Evolutionary conservation across 2,113 vertebrate genomes (phyloP).

Genomic region (Epinephelus fuscoguttatus): DNA sequence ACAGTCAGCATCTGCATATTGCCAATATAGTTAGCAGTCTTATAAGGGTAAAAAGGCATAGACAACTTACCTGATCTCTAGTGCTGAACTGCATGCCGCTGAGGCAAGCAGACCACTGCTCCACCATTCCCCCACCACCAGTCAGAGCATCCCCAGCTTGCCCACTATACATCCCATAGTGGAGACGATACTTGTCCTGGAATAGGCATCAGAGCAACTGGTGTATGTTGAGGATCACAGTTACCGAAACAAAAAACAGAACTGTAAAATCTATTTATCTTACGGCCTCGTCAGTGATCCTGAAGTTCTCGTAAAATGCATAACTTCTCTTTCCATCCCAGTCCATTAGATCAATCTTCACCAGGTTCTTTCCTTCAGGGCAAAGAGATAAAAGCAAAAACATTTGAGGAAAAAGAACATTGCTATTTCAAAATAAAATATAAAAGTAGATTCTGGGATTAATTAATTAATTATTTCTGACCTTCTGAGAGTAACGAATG

Average conservation of each 20-base stretch:
- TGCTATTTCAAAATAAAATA: not conserved
- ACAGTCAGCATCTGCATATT: not conserved
- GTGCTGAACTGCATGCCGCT: conserved; percentile 92
- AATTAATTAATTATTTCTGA: conserved; percentile 40
- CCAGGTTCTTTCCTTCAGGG: conserved; percentile 84
- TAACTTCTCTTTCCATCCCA: conserved; percentile 88
- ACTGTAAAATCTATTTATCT: conserved; percentile 1
- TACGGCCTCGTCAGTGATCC: conserved; percentile 87
- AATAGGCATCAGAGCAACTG: not conserved
- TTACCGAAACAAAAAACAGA: not conserved
- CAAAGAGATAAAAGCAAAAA: not conserved
- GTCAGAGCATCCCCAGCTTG: conserved; percentile 89
- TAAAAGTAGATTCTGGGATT: not conserved
- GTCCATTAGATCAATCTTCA: conserved; percentile 92
- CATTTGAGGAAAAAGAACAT: not conserved
- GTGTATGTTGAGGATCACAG: not conserved
- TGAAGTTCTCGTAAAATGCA: conserved; percentile 90
- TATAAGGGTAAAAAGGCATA: not conserved
- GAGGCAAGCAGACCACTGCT: conserved; percentile 90
- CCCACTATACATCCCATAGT: conserved; percentile 88
- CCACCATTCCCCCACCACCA: conserved; percentile 86
- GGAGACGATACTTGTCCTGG: conserved; percentile 91
- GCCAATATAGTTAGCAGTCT: not conserved
- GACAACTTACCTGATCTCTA: conserved; percentile 80
- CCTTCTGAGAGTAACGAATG: conserved; percentile 85